These are phyloP conservation scores for Hesperia comma DNA, from an alignment of 2,888 invertebrate genomes.

Conservation along the genomic window DNA sequence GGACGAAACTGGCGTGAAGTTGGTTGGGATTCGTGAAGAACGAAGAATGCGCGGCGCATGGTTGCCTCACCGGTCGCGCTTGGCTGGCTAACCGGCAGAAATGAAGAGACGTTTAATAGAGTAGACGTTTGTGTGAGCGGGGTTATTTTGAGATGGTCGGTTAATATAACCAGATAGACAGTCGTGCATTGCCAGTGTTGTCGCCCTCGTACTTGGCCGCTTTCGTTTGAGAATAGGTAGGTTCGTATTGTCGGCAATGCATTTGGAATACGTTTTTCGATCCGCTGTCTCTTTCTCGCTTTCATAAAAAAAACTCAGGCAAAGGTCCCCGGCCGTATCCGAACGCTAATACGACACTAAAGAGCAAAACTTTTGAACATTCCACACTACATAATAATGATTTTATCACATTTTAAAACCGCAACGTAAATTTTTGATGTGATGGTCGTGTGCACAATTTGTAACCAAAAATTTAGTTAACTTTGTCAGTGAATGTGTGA, in stretches of 20 bases:
- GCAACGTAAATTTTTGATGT: slow-evolving; percentile 27
- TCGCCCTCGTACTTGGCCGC: slow-evolving; percentile 77
- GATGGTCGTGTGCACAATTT: slow-evolving; percentile 17
- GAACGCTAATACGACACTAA: slow-evolving; percentile 14
- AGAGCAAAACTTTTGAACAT: slow-evolving; percentile 30
- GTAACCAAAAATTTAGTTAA: slow-evolving; percentile 27
- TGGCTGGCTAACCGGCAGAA: slow-evolving; percentile 66
- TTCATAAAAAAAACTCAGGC: slow-evolving; percentile 63
- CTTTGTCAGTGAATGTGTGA: slow-evolving; percentile 12
- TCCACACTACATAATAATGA: background rate
- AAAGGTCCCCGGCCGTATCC: slow-evolving; percentile 11
- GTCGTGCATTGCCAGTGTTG: slow-evolving; percentile 80
- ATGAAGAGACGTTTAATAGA: slow-evolving; percentile 59
- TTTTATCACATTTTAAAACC: slow-evolving; percentile 31
- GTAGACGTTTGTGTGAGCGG: slow-evolving; percentile 31
- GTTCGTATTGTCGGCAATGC: slow-evolving; percentile 60
- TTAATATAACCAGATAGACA: slow-evolving; percentile 79
- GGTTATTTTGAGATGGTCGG: slow-evolving; percentile 57
- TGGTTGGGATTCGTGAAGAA: slow-evolving; percentile 77
- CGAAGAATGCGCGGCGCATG: slow-evolving; percentile 77
- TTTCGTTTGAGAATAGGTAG: slow-evolving; percentile 62
- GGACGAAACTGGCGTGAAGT: slow-evolving; percentile 80
- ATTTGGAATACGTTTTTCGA: slow-evolving; percentile 67
- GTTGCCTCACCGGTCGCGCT: slow-evolving; percentile 79
- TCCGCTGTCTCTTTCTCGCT: slow-evolving; percentile 67